Evolutionary conservation across 2,113 vertebrate genomes (phyloP).

Genomic region (Leucoraja erinaceus): DNA sequence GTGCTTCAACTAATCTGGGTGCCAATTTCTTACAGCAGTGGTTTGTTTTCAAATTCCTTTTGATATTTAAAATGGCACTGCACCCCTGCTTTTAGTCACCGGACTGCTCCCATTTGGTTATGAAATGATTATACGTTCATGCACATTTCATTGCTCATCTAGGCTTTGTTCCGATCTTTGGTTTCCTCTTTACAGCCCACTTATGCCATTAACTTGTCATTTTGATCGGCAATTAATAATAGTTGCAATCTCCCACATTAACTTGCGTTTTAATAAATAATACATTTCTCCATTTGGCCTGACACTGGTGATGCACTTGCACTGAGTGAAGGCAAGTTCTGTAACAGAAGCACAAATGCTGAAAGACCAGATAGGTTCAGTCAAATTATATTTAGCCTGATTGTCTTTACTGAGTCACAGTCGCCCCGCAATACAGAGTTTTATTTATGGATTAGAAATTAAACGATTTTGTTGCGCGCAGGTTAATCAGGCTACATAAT

Average conservation of each 20-base stretch:
- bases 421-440: not conserved
- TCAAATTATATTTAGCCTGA: no score
- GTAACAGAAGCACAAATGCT: not conserved
- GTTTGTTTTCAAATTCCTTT: not conserved
- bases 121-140: not conserved
- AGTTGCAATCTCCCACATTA: not conserved
- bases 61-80: not conserved
- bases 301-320: no score
- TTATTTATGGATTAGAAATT: not conserved
- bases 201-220: not conserved
- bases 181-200: not conserved
- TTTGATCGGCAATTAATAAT: not conserved
- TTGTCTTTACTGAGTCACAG: not conserved
- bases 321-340: not conserved
- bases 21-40: not conserved
- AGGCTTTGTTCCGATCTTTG: not conserved
- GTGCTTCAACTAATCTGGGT: not conserved
- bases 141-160: not conserved
- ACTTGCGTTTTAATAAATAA: not conserved
- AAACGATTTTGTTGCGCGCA: not conserved
- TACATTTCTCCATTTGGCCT: not conserved
- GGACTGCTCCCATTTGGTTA: not conserved
- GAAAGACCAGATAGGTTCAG: not conserved
- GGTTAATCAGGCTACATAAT: not conserved
- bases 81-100: not conserved